Base-by-base conservation (phyloP, 2,888 invertebrate genomes). In the Erebia epiphron region DNA sequence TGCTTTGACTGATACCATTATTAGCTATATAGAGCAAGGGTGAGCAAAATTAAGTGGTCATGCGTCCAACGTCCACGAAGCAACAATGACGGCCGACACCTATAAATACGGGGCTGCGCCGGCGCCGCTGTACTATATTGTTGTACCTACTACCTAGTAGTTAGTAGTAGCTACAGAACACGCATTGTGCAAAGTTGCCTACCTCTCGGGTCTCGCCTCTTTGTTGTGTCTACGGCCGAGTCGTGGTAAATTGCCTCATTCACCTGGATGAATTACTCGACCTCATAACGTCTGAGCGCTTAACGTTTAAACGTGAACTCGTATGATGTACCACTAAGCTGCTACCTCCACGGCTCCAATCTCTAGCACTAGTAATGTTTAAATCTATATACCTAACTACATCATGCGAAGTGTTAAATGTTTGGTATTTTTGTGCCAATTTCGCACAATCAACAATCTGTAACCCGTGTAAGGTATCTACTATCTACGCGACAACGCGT, bases 191-290 rank as follows among this genome's bases (percentile, higher is more conserved):
- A 83, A 84, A 77, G 75, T 75, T 77, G 76, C 75, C 79, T 78
- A 75, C 79, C 80, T 77, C 79, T 79, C 75, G 79, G 75, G 77
- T 79, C 83, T 79, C 75, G 79, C 75, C 78, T 79, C 83, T 84
- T 86, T 85, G 83, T 85, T 83, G 82, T 81, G 81, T 83, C 81
- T 79, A 78, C 78, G 72, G 76, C 79, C 75, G 79, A 76, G 76
- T 80, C 80, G 77, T 79, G 81, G 78, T 81, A 82, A 80, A 82
- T 84, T 83, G 82, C 82, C 79, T 79, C 82, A 82, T 83, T 83
- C 82, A 80, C 78, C 79, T 76, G 78, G 80, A 81, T 80, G 80
- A 81, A 83, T 85, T 83, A 82, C 83, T 83, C 79, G 80, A 82
- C 77, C 78, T 78, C 71, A 74, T 71, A 76, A 75, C 73, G 70